Percentiles rank a stretch among this genome's conserved stretches.
Conservation (phyloP, 2,113 vertebrate genomes). For the Lepus europaeus region DNA sequence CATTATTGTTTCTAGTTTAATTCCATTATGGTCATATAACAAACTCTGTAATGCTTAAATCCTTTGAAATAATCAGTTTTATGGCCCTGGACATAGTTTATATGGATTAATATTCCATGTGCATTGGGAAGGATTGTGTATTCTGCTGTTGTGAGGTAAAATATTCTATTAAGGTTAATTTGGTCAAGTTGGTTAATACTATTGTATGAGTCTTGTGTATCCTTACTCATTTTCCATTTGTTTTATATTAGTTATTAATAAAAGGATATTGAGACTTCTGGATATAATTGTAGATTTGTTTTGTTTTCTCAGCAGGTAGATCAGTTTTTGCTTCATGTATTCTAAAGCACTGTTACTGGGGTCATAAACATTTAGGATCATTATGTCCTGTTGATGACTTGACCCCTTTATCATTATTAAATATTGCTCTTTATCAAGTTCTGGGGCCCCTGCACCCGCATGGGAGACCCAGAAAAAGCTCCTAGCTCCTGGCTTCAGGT, state of each 20-base stretch:
- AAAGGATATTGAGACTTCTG: background rate
- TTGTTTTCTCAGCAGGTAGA: background rate
- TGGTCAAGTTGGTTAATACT: background rate
- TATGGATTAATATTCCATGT: background rate
- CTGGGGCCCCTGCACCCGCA: no score
- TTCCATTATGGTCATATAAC: background rate
- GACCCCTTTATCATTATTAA: background rate
- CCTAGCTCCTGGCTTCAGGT: no score
- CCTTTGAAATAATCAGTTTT: background rate
- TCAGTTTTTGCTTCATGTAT: background rate
- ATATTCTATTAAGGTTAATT: background rate
- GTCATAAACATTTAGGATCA: background rate
- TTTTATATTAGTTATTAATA: background rate
- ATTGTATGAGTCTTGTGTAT: background rate
- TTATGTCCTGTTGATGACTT: background rate
- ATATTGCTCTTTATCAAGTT: background rate
- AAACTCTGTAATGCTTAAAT: background rate
- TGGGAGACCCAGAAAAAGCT: no score
- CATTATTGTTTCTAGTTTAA: background rate
- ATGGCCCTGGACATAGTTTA: background rate
- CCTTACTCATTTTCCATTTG: background rate
- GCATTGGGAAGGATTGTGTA: background rate
- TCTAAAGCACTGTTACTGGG: background rate
- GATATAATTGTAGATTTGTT: background rate
- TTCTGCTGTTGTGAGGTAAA: background rate